Base-by-base conservation (phyloP, 1,140 invertebrate species). In the Dolichoris vasculosae region DNA sequence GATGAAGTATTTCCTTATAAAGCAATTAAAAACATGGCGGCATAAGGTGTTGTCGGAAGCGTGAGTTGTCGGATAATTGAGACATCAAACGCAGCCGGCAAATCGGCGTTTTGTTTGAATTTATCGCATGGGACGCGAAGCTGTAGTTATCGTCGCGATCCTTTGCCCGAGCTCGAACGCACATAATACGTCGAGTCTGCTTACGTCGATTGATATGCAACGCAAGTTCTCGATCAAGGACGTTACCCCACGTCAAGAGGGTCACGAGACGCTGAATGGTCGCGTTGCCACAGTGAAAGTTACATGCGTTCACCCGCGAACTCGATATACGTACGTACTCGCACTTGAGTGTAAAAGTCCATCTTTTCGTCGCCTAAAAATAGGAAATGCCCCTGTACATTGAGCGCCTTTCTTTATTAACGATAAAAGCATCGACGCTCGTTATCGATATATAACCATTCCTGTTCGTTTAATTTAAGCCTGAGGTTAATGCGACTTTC, bases 191-290 rank as follows among this genome's bases (percentile, higher is more conserved):
- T 26, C 26, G 23, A 26, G 23, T 59, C 55, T 30, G 32, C 40
- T 51, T 32, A 48, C 3, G n/a, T 2, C 67, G 30, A 82, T 86
- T 86, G 80, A 71, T 82, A 86, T 86, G 55, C 85, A 67, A 46
- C 75, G 64, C 80, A 86, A 86, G 85, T 86, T 86, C 85, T 86
- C 26, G 85, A 86, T 86, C 85, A 86, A 86, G 85, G 85, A 86
- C 85, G 85, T 78, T 76, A 67, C 23, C 79, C 30, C 32, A 51
- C 83, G 69, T 82, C 79, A 76, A 85, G 71, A 63, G 69, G 84
- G 78, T 81, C 71, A 82, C 77, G 69, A 59, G 83, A 20, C 51
- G 59, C 48, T 80, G 48, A 73, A 84, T 48, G 82, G 30, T 23
- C 64, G 83, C 32, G 2, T 69, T 13, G 55, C 35, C 43, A 20